These are phyloP conservation scores for Scaptomyza parva DNA, from an alignment of 2,888 invertebrate genomes.

Conservation along the genomic window DNA sequence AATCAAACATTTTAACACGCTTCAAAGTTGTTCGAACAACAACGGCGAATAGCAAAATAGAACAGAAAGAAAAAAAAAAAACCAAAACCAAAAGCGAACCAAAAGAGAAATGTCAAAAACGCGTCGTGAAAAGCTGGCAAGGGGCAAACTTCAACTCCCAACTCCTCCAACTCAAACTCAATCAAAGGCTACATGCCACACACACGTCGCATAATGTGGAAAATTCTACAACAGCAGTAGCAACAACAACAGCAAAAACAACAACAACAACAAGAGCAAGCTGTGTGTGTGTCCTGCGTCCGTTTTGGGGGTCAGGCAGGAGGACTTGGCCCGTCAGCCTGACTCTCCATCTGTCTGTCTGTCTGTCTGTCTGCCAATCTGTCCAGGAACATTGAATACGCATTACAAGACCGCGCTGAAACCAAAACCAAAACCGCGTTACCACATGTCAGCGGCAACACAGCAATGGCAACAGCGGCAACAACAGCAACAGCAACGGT, in stretches of 20 bases:
- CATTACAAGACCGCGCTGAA: slow-evolving; percentile 79
- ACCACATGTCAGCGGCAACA: slow-evolving; percentile 76
- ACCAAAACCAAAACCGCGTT: slow-evolving; percentile 77
- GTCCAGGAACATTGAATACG: slow-evolving; percentile 79
- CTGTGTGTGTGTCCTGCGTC: slow-evolving; percentile 68
- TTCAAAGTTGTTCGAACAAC: slow-evolving; percentile 65
- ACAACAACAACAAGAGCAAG: slow-evolving; percentile 31
- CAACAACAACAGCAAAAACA: slow-evolving; percentile 37
- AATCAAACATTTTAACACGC: slow-evolving; percentile 81
- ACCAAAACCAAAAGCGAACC: neutral
- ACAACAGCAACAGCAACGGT: slow-evolving; percentile 33
- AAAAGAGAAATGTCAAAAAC: slow-evolving; percentile 69
- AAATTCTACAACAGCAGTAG: slow-evolving; percentile 50
- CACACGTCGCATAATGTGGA: slow-evolving; percentile 72
- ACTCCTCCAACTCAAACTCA: slow-evolving; percentile 60
- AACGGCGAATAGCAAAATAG: slow-evolving; percentile 40
- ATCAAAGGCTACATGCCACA: slow-evolving; percentile 70
- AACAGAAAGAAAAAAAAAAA: neutral
- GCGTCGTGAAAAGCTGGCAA: slow-evolving; percentile 70
- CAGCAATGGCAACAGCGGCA: slow-evolving; percentile 39
- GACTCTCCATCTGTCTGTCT: slow-evolving; percentile 36
- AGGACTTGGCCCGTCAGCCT: slow-evolving; percentile 47
- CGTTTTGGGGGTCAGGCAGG: slow-evolving; percentile 69
- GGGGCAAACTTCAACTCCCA: slow-evolving; percentile 40
- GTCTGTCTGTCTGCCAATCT: slow-evolving; percentile 50